Percentiles rank a stretch among this genome's conserved stretches.
phyloP scores from a whole-genome alignment of 2,888 invertebrate species.

The Epinotia ramella region DNA sequence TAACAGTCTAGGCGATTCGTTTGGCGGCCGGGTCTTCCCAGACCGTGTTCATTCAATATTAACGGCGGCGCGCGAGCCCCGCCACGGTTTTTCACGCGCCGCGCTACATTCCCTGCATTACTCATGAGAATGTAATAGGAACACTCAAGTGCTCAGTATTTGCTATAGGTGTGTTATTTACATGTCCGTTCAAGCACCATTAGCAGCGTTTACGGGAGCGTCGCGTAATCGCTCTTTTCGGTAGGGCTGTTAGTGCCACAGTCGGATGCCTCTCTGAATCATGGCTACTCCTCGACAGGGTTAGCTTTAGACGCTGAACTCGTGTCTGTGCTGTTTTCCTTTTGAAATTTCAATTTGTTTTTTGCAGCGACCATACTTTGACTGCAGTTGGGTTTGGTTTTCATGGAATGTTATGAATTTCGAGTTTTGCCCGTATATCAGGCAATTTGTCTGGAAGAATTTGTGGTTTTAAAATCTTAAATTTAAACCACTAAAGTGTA shows the following conservation, averaged over 20 bases:
- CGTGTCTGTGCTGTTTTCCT: slow-evolving; percentile 20
- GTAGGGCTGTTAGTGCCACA: slow-evolving; percentile 47
- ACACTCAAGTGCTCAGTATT: slow-evolving; percentile 72
- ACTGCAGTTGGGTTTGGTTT: background rate
- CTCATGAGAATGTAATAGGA: slow-evolving; percentile 80
- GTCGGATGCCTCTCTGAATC: slow-evolving; percentile 41
- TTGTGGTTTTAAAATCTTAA: too few relatives aligned
- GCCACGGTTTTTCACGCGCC: slow-evolving; percentile 78
- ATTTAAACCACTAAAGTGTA: too few relatives aligned
- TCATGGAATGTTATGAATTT: background rate
- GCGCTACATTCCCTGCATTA: slow-evolving; percentile 75
- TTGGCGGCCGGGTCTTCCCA: slow-evolving; percentile 61
- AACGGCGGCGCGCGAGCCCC: slow-evolving; percentile 64
- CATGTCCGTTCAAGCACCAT: slow-evolving; percentile 69
- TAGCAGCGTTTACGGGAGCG: slow-evolving; percentile 56
- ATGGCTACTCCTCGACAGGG: slow-evolving; percentile 29
- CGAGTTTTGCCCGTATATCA: background rate
- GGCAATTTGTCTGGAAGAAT: too few relatives aligned
- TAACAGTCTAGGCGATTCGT: slow-evolving; percentile 72
- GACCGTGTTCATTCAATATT: slow-evolving; percentile 80
- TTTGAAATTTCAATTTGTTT: slow-evolving; percentile 20
- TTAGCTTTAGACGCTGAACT: slow-evolving; percentile 13
- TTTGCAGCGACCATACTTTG: slow-evolving; percentile 16
- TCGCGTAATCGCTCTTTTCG: slow-evolving; percentile 46
- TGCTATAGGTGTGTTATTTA: slow-evolving; percentile 69